Evolutionary conservation across 2,797 vertebrate species (phyloP).

Genomic region (Lycodopsis pacificus): DNA sequence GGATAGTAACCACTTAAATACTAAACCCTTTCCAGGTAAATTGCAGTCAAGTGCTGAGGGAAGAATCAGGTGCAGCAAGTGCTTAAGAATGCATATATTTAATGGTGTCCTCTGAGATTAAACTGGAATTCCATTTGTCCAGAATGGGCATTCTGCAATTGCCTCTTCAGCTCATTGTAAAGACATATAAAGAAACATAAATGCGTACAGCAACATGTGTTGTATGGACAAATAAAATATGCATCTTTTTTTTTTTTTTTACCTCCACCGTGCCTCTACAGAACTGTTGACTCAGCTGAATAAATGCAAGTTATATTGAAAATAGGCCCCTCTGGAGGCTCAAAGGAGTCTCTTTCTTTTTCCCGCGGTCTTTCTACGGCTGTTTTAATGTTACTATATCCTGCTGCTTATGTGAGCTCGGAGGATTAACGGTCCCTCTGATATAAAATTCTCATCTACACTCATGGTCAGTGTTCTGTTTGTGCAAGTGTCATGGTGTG

Average conservation of each 20-base stretch:
- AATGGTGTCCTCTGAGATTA: conserved; percentile 63
- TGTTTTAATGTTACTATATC: conserved; percentile 24
- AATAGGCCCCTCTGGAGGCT: conserved; percentile 18
- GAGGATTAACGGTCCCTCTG: conserved; percentile 31
- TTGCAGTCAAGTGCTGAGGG: conserved; percentile 52
- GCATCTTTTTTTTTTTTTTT: conserved; percentile 55
- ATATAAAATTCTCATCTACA: conserved; percentile 44
- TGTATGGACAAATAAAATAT: conserved; percentile 47
- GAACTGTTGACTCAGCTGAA: conserved; percentile 60
- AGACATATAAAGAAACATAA: conserved; percentile 42
- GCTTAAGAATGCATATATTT: conserved; percentile 40
- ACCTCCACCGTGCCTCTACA: conserved; percentile 13
- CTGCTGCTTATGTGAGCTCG: conserved; percentile 32
- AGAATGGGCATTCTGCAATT: background rate
- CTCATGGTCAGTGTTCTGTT: conserved; percentile 21
- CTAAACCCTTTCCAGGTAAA: conserved; percentile 53
- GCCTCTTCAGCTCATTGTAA: conserved; percentile 34
- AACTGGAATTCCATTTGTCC: conserved; percentile 51
- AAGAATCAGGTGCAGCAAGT: conserved; percentile 25
- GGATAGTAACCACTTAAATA: conserved; percentile 60
- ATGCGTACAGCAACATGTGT: conserved; percentile 9
- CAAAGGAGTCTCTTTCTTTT: conserved; percentile 15
- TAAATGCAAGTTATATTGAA: conserved; percentile 34
- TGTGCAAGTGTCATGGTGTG: background rate
- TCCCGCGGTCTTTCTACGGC: conserved; percentile 12